Evolutionary conservation across 92 coral and sea anemone genomes (phyloP).

Genomic region (Isaurus tuberculatus): DNA sequence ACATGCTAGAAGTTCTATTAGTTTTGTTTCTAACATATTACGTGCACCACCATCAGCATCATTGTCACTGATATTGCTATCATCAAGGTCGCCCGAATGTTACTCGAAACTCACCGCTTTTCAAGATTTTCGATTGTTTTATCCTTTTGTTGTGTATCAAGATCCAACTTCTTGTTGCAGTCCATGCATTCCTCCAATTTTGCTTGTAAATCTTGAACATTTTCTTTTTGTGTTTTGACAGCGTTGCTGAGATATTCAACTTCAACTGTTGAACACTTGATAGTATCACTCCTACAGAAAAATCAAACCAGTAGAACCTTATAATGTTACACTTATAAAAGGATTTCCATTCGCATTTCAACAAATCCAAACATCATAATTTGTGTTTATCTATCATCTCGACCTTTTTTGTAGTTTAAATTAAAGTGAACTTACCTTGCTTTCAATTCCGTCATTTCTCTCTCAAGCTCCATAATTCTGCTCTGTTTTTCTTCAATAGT

Average conservation of each 20-base stretch:
- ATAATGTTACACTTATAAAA: background rate
- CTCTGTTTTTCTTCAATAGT: constrained; percentile 79
- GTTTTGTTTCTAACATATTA: too few species aligned
- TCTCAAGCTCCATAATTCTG: constrained; percentile 72
- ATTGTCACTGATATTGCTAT: too few species aligned
- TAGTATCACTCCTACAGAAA: background rate
- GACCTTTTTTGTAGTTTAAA: background rate
- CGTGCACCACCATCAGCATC: too few species aligned
- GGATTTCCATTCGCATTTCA: background rate
- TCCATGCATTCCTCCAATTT: constrained; percentile 18
- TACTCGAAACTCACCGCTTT: constrained; percentile 32
- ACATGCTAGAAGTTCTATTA: too few species aligned
- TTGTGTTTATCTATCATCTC: background rate
- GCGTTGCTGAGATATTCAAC: constrained; percentile 19
- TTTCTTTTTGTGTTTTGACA: background rate
- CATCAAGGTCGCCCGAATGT: too few species aligned
- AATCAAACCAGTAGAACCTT: background rate
- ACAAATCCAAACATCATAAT: background rate
- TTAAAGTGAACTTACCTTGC: constrained; percentile 6
- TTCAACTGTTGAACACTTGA: constrained; percentile 23
- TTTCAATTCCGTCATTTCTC: constrained; percentile 18
- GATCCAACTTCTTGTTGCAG: constrained; percentile 30
- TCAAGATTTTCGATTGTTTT: constrained; percentile 29
- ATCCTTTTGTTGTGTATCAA: constrained; percentile 12
- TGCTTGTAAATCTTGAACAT: constrained; percentile 8